Evolutionary conservation across 2,888 invertebrate species (phyloP), one percentile per base, ranked within the genome.

Genomic region (Myopa tessellatipennis): DNA sequence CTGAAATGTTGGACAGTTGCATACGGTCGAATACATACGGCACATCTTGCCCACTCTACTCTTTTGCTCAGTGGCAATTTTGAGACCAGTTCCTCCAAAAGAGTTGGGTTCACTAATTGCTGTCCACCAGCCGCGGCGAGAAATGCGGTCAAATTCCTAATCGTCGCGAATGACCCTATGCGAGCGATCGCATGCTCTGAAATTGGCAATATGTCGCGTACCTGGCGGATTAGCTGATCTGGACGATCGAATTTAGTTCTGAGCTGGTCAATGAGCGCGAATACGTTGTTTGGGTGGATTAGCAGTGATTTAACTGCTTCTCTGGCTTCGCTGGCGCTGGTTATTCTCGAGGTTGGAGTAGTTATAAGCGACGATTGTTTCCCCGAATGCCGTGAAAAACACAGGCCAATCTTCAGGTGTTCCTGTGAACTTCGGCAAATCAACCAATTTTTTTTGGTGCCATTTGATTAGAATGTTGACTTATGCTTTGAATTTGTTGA

Each of bases 11-110:
- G 10, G 10, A 71, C 34, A 8, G 71, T 65, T 34, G 71, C 68
- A 55, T 77, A 77, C 16, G 65, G 71, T 34, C 52, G n/a, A 36
- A 71, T 71, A 38, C 38, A 38, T 14, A 38, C 16, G 8, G 71
- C 63, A 45, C 18, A 52, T 58, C 26, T 77, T 4, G 71, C 71
- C 52, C 77, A 73, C n/a, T 77, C 72, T 26, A 73, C 34, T 16
- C 67, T 69, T 65, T 80, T 81, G 38, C 77, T 78, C 78, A 78
- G 81, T 10, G 78, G 80, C 18, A 80, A 63, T 40, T 82, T 80
- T 8, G 8, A 12, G 1, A 81, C 18, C 14, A 82, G 40, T 38
- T 79, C 79, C 14, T 82, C 81, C 72, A 82, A 14, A 5, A 81
- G 65, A 12, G 77, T 80, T 16, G 80, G 79, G 4, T 81, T 82